Evolutionary conservation across 1,140 invertebrate species (phyloP), one percentile per base, ranked within the genome.

Genomic region (Drosophila serrata): DNA sequence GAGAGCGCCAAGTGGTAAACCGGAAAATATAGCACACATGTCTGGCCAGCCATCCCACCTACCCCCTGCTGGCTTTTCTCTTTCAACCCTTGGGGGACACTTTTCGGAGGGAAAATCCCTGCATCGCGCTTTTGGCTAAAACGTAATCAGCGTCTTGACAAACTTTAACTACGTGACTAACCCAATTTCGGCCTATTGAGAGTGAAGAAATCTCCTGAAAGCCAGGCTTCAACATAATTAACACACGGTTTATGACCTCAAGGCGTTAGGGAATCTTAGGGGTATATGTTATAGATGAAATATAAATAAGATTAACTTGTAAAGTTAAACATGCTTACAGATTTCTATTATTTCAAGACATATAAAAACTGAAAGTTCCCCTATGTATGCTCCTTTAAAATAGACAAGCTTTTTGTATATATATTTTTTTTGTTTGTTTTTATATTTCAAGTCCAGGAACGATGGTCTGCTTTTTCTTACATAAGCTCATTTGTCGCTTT

Each of bases 1-100:
- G 81, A 81, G 81, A 81, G 68, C 61, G 75, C 77, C 78, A 81
- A 90, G 81, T 90, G 85, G 78, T 90, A 90, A 90, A 85, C 69
- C 82, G 76, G 81, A 90, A 88, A 88, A 84, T 80, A 75, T 58
- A 81, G 63, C 81, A 90, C 85, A 86, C 62, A 79, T 74, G 77
- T 81, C 46, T 67, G 65, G 75, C 48, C 65, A 57, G 24, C 48
- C 60, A 55, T 5, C 11, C 22, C 45, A 24, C 42, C 40, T 59
- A 78, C 19, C 49, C 59, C 53, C 43, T 37, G 33, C 42, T 35
- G 15, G 39, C 40, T 42, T 31, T n/a, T 22, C 22, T 5, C 27
- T 42, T 22, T 15, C 40, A 40, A 53, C 48, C 69, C 72, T 43
- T 53, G 43, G 19, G 58, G 58, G 56, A 80, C 64, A 78, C 39